These are phyloP conservation scores for Elegia similella DNA, from an alignment of 2,888 invertebrate genomes.

Conservation along the genomic window DNA sequence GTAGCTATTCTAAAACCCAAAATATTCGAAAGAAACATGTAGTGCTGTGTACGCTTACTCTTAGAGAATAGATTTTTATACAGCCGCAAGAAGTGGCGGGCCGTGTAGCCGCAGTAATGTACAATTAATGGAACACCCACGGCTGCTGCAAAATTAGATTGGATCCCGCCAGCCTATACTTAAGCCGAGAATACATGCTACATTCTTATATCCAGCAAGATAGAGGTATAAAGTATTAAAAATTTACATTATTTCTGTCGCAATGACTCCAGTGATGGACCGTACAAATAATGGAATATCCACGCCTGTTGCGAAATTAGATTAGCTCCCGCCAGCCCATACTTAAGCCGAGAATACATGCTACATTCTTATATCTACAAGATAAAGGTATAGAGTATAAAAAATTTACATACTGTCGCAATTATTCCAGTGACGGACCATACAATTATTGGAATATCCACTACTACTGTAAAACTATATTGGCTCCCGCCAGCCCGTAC, in stretches of 20 bases:
- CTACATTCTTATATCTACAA: too few relatives aligned
- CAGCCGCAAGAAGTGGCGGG: slow-evolving; percentile 39
- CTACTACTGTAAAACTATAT: too few relatives aligned
- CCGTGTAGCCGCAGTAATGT: slow-evolving; percentile 47
- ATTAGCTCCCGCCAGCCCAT: too few relatives aligned
- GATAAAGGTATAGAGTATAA: too few relatives aligned
- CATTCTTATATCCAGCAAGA: too few relatives aligned
- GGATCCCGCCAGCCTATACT: slow-evolving; percentile 24
- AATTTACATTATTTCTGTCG: not conserved
- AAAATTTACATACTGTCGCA: too few relatives aligned
- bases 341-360: too few relatives aligned
- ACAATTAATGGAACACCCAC: slow-evolving; percentile 41
- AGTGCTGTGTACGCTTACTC: slow-evolving; percentile 27
- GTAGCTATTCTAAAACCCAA: too few relatives aligned
- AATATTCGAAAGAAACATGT: not conserved
- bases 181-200: not conserved
- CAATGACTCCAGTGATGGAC: not conserved
- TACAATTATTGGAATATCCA: too few relatives aligned
- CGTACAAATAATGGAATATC: not conserved
- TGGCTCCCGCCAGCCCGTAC: too few relatives aligned
- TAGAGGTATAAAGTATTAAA: not conserved
- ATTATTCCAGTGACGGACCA: too few relatives aligned
- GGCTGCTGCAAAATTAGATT: slow-evolving; percentile 41
- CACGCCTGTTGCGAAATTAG: too few relatives aligned
- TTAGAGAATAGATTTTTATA: slow-evolving; percentile 38